A percentile compares a stretch with the other conserved stretches of the same genome.
phyloP scores from a whole-genome alignment of 1,140 invertebrate species.

The Cherax quadricarinatus region DNA sequence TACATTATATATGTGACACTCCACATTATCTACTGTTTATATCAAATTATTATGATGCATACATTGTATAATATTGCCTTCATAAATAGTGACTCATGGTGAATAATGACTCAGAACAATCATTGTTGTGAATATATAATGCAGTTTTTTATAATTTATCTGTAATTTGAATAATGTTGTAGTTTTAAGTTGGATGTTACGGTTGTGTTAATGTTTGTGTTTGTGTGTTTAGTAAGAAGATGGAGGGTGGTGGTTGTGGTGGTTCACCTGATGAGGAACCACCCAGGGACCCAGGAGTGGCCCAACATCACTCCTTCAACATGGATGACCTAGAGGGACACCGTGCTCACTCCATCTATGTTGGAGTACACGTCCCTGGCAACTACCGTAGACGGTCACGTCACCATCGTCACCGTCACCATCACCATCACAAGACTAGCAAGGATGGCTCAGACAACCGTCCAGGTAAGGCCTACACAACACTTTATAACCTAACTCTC shows the following conservation, averaged over 20 bases:
- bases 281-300: constrained; percentile 88
- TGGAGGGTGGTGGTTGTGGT: constrained; percentile 64
- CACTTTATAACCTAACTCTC: no score
- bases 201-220: background rate
- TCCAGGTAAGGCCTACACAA: constrained; percentile 74
- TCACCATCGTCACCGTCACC: constrained; percentile 79
- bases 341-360: constrained; percentile 91
- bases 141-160: background rate
- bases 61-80: background rate
- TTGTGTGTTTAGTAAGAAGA: constrained; percentile 22
- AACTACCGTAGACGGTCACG: constrained; percentile 55
- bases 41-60: no score
- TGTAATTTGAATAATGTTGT: background rate
- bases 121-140: background rate
- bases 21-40: no score
- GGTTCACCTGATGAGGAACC: constrained; percentile 78
- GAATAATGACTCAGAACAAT: background rate
- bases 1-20: no score
- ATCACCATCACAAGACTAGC: constrained; percentile 76
- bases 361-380: constrained; percentile 87
- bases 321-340: constrained; percentile 80
- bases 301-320: constrained; percentile 80
- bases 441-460: constrained; percentile 73
- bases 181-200: background rate
- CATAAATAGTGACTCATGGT: background rate